Percentiles rank a stretch among this genome's conserved stretches.
These are phyloP conservation scores for Capitella teleta DNA, from an alignment of 1,140 invertebrate species.

Conservation along the genomic window DNA sequence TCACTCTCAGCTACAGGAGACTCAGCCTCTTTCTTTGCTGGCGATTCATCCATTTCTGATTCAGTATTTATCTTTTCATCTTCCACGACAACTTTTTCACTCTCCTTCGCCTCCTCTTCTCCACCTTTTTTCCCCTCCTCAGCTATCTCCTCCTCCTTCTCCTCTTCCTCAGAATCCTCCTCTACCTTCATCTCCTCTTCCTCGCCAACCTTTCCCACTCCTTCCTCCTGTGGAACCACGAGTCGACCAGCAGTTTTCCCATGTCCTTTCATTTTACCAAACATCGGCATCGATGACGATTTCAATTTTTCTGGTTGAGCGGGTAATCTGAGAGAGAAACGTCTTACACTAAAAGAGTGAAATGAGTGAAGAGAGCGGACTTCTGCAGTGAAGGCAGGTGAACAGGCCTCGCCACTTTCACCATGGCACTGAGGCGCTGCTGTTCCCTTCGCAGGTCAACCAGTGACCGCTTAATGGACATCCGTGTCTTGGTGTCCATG, in stretches of 20 bases:
- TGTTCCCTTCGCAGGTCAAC: conserved; percentile 60
- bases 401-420: conserved; percentile 64
- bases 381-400: not conserved
- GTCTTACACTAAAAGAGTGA: not conserved
- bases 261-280: conserved; percentile 5
- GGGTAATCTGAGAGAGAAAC: conserved; percentile 1
- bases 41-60: conserved; percentile 6
- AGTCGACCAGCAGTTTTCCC: not conserved
- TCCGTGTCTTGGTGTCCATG: conserved; percentile 38
- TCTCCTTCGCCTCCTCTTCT: conserved; percentile 30
- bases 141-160: conserved; percentile 33
- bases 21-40: not conserved
- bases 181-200: conserved; percentile 5
- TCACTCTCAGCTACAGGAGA: not conserved
- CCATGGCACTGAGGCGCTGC: conserved; percentile 53
- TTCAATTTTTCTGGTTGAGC: not conserved
- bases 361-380: not conserved
- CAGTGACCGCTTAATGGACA: conserved; percentile 47
- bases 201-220: not conserved
- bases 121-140: conserved; percentile 5
- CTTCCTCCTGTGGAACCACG: not conserved
- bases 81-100: conserved; percentile 30
- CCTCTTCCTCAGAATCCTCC: conserved; percentile 30
- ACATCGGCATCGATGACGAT: not conserved
- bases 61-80: conserved; percentile 6